These are phyloP conservation scores for Steinernema hermaphroditum DNA, from an alignment of 2,888 invertebrate species.

Conservation along the genomic window DNA sequence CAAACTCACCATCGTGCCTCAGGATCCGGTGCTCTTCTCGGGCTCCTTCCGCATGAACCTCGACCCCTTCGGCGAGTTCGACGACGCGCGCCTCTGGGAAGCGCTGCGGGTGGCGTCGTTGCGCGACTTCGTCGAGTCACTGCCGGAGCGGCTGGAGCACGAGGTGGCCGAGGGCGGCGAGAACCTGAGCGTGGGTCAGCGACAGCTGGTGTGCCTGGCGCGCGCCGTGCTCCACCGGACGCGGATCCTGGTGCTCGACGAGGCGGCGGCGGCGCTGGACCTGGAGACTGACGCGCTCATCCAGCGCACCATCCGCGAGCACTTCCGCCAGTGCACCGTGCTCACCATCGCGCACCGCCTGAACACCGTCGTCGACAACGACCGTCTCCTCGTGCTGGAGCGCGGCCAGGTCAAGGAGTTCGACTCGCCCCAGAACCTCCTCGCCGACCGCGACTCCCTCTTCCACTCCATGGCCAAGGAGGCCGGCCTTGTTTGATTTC, in stretches of 20 bases:
- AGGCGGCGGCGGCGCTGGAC: conserved; percentile 71
- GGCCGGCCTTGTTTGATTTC: conserved; percentile 36
- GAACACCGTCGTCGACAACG: conserved; percentile 79
- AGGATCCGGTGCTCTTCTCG: conserved; percentile 92
- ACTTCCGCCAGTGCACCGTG: conserved; percentile 79
- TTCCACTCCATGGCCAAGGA: conserved; percentile 73
- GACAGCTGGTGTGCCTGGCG: conserved; percentile 70
- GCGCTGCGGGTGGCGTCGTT: conserved; percentile 75
- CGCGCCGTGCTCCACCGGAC: conserved; percentile 69
- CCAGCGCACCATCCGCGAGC: conserved; percentile 77
- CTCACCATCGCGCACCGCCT: conserved; percentile 72
- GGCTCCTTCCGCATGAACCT: conserved; percentile 87
- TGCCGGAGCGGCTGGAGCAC: conserved; percentile 79
- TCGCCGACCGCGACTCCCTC: conserved; percentile 74
- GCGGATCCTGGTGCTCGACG: conserved; percentile 53
- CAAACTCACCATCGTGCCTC: conserved; percentile 65
- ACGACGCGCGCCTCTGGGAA: conserved; percentile 83
- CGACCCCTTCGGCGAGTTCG: conserved; percentile 81
- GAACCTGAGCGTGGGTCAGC: conserved; percentile 73
- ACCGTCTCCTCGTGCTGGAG: conserved; percentile 78
- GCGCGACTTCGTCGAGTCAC: conserved; percentile 79
- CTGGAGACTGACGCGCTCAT: conserved; percentile 57
- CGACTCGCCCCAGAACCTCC: conserved; percentile 74
- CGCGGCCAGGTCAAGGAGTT: conserved; percentile 77
- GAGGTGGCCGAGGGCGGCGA: conserved; percentile 87